A percentile compares a stretch with the other conserved stretches of the same genome.
Conservation (phyloP, 2,888 invertebrate species). For the Drosophila emarginata region DNA sequence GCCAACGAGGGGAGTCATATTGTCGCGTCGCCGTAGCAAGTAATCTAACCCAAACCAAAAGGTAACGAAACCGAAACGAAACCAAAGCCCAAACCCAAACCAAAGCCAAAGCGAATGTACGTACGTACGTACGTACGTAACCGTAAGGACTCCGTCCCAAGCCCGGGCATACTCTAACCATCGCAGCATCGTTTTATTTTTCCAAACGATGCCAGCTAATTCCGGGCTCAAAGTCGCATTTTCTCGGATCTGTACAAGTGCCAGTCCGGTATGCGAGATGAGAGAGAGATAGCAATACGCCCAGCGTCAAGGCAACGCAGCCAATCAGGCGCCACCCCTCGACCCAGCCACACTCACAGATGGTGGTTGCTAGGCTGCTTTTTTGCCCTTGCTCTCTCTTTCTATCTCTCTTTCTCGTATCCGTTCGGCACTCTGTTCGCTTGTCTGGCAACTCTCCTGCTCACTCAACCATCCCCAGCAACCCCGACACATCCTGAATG, state of each 20-base stretch:
- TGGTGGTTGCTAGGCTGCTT: conserved; percentile 63
- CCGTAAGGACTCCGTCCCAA: background rate
- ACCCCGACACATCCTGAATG: conserved; percentile 57
- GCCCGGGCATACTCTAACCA: no score
- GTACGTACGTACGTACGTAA: no score
- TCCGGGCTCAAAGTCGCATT: conserved; percentile 78
- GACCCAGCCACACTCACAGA: conserved; percentile 46
- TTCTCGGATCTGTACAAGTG: conserved; percentile 74
- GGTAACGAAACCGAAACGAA: background rate
- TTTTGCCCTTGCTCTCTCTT: conserved; percentile 21
- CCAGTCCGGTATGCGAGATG: conserved; percentile 41
- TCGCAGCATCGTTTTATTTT: conserved; percentile 46
- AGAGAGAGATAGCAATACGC: conserved; percentile 57
- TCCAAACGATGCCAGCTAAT: conserved; percentile 72
- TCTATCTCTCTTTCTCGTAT: background rate
- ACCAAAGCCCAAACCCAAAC: background rate
- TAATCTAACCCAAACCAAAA: conserved; percentile 67
- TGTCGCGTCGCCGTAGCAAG: conserved; percentile 57
- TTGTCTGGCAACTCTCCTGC: conserved; percentile 11
- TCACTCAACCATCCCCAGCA: conserved; percentile 32
- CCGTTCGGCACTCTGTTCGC: conserved; percentile 1
- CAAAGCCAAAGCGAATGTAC: background rate
- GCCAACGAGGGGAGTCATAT: conserved; percentile 17
- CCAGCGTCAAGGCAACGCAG: conserved; percentile 72
- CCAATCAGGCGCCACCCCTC: conserved; percentile 67